These are phyloP conservation scores for Oophaga pumilio DNA, from an alignment of 2,113 vertebrate genomes.

Conservation along the genomic window DNA sequence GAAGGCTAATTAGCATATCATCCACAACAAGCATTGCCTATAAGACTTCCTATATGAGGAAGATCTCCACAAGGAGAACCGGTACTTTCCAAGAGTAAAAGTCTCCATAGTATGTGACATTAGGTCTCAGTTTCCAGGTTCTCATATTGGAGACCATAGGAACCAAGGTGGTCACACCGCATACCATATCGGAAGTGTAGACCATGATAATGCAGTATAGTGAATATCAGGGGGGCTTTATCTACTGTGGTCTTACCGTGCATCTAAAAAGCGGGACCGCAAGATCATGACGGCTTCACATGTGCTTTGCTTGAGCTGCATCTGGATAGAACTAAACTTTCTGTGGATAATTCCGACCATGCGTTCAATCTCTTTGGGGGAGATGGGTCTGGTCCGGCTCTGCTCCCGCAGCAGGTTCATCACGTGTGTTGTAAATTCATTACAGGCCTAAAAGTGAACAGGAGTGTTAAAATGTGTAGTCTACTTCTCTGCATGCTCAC, in stretches of 20 bases:
- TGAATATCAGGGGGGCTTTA: neutral
- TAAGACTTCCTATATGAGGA: too few relatives aligned
- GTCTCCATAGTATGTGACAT: neutral
- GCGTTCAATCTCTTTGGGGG: constrained; percentile 96
- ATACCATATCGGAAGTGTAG: neutral
- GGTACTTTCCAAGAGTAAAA: neutral
- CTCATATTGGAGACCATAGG: neutral
- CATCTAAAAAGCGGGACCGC: constrained; percentile 95
- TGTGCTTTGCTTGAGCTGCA: constrained; percentile 98
- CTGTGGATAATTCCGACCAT: constrained; percentile 99
- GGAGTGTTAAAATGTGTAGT: neutral
- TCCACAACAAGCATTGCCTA: too few relatives aligned
- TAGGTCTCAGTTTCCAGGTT: neutral
- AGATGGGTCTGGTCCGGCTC: constrained; percentile 94
- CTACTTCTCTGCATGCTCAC: neutral
- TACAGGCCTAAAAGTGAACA: constrained; percentile 83
- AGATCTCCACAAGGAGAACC: too few relatives aligned
- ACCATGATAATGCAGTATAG: neutral
- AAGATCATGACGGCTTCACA: constrained; percentile 99
- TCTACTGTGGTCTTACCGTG: constrained; percentile 77
- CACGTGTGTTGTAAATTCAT: constrained; percentile 98
- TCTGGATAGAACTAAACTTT: constrained; percentile 99
- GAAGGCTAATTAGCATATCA: too few relatives aligned
- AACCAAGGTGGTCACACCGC: neutral
- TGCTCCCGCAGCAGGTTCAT: constrained; percentile 98